Base-by-base conservation (phyloP, 2,113 vertebrate species). In the Sphaerodactylus townsendi region DNA sequence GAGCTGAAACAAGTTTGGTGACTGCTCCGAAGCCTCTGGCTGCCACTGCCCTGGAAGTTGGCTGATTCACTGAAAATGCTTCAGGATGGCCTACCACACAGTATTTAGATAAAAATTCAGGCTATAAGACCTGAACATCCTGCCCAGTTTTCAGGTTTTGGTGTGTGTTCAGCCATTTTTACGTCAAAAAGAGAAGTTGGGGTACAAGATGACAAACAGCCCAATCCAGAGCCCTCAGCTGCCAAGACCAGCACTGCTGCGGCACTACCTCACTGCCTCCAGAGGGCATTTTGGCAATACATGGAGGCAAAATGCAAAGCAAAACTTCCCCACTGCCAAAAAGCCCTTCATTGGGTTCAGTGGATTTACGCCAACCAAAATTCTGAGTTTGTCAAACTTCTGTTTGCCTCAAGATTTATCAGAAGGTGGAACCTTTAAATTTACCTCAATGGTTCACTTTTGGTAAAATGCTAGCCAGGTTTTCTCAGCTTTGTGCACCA, bases 111-210 rank as follows among this genome's bases (percentile, higher is more conserved):
- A 1, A 0, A 15, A 30, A 19, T 77, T 88, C 77, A 37, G 30
- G 14, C 78, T 79, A 15, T 92, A 84, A 77, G 86, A 85, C 10
- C 62, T 85, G 74, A 53, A 37, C 66, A 81, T 84, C 14, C 50
- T 15, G 68, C 28, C 37, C 86, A 88, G 82, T 88, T 56, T 86
- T 78, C 56, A 85, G 59, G 39, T 81, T n/a, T 65, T 66, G 30
- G 35, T 11, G 8, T 25, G 10, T 50, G 41, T 78, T 84, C 59
- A 84, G 78, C 48, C 79, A 89, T 89, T 87, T 85, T 77, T 21
- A 86, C 71, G 37, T 25, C 62, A 69, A 86, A 30, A 86, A 19
- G 15, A 0, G 0, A 66, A 77, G 39, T 48, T 0, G 7, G 19
- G 23, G 37, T 46, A 25, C 68, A 11, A 28, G 33, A 76, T 86